phyloP scores from a whole-genome alignment of 2,113 vertebrate species.

The Pelecanoides urinatrix region DNA sequence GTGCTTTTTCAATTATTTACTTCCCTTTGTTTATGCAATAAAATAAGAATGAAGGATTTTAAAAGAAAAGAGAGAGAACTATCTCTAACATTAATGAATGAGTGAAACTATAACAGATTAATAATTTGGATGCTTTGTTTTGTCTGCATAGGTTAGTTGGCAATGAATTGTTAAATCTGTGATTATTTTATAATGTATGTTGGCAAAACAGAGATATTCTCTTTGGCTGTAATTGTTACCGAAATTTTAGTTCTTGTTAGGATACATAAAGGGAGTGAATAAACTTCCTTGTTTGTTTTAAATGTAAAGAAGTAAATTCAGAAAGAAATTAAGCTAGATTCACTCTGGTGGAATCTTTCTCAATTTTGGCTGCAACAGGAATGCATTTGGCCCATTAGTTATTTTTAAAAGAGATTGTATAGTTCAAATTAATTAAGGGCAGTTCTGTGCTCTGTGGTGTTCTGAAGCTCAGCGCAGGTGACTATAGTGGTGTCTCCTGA shows the following conservation, averaged over 20 bases:
- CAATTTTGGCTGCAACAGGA: not conserved
- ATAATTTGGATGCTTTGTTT: not conserved
- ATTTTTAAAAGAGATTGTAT: not conserved
- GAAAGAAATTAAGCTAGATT: not conserved
- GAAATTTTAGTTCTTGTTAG: not conserved
- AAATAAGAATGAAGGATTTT: not conserved
- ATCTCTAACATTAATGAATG: not conserved
- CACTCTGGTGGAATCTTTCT: not conserved
- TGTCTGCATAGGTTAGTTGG: not conserved
- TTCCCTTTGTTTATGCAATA: not conserved
- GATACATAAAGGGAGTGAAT: not conserved
- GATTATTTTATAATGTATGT: not conserved
- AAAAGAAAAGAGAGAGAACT: not conserved
- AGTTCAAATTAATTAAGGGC: not conserved
- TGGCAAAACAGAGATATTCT: not conserved
- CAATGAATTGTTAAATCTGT: not conserved
- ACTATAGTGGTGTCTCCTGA: not conserved
- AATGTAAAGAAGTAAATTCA: not conserved
- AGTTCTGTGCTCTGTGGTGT: not conserved
- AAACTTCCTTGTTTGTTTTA: not conserved
- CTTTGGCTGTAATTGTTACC: not conserved
- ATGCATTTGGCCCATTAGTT: not conserved
- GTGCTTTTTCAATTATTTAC: not conserved
- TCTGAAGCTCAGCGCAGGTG: not conserved
- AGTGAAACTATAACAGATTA: not conserved